phyloP scores from a whole-genome alignment of 2,113 vertebrate genomes.

The Proteles cristata region DNA sequence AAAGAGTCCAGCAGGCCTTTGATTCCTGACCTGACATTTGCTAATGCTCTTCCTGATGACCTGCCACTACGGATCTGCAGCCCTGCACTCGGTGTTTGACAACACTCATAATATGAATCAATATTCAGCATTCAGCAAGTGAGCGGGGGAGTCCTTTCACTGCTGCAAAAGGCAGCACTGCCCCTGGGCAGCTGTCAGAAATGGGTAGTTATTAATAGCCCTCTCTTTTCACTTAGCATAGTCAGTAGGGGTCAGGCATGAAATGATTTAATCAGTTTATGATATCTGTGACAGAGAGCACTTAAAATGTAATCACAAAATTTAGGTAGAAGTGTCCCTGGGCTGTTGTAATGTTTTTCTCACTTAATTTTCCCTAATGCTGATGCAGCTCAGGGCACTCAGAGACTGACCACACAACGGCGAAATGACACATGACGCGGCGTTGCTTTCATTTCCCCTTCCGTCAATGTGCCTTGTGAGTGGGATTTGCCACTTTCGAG shows the following conservation, averaged over 20 bases:
- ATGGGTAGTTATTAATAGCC: constrained; percentile 96
- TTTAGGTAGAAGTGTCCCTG: constrained; percentile 94
- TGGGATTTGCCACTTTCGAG: constrained; percentile 49
- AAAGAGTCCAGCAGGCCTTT: constrained; percentile 89
- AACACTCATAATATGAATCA: constrained; percentile 94
- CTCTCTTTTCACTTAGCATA: constrained; percentile 92
- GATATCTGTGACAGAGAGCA: constrained; percentile 96
- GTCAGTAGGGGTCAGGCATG: constrained; percentile 95
- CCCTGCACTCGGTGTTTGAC: constrained; percentile 90
- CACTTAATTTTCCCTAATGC: constrained; percentile 86
- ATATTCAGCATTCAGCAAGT: constrained; percentile 93
- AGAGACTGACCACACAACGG: constrained; percentile 51
- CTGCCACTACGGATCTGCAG: constrained; percentile 90
- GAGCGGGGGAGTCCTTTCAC: constrained; percentile 89
- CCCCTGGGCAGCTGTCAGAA: constrained; percentile 96
- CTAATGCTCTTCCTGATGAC: constrained; percentile 90
- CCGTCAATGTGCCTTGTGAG: constrained; percentile 21
- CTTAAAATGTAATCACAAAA: constrained; percentile 97
- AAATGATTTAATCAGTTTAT: constrained; percentile 97
- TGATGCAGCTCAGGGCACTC: constrained; percentile 42
- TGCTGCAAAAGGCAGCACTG: constrained; percentile 90
- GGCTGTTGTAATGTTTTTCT: constrained; percentile 91
- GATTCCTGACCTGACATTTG: constrained; percentile 91
- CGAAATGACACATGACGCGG: neutral
- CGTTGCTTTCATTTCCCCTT: constrained; percentile 45